These are phyloP conservation scores for Bufo gargarizans DNA, from an alignment of 2,113 vertebrate genomes.

Conservation along the genomic window DNA sequence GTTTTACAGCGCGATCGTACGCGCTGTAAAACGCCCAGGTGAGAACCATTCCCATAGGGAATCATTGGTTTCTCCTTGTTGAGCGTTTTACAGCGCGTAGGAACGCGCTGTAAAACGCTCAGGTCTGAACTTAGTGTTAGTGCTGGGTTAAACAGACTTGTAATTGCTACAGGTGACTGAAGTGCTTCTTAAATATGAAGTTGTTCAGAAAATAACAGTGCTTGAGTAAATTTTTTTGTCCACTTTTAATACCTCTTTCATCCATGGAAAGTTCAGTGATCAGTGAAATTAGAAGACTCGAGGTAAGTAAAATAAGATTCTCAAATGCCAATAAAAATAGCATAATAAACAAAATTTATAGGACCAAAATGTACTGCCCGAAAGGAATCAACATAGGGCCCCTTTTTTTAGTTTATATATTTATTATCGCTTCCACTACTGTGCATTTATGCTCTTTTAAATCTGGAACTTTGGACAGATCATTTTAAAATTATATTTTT, in stretches of 20 bases:
- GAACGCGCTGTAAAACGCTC: no score
- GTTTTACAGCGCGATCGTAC: no score
- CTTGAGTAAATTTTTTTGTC: slow-evolving; percentile 16
- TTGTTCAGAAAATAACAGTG: slow-evolving; percentile 10
- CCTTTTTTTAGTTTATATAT: background rate
- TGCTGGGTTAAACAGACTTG: no score
- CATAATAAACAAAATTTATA: background rate
- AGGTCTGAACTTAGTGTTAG: no score
- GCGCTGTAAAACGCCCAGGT: no score
- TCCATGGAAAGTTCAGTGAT: slow-evolving; percentile 42
- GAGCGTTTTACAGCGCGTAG: no score
- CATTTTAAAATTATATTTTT: no score
- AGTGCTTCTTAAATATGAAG: background rate
- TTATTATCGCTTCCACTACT: background rate
- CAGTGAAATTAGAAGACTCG: slow-evolving; percentile 52
- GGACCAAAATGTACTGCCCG: background rate
- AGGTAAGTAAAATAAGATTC: slow-evolving; percentile 45
- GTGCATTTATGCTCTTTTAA: background rate
- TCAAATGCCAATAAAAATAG: slow-evolving; percentile 12
- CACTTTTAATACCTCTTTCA: slow-evolving; percentile 42
- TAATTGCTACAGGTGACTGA: no score
- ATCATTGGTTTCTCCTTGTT: no score
- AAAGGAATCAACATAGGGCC: background rate
- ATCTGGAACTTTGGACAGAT: background rate
- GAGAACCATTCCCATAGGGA: no score